Evolutionary conservation across 2,113 vertebrate genomes (phyloP).

Genomic region (Psittacula cyanocephala): DNA sequence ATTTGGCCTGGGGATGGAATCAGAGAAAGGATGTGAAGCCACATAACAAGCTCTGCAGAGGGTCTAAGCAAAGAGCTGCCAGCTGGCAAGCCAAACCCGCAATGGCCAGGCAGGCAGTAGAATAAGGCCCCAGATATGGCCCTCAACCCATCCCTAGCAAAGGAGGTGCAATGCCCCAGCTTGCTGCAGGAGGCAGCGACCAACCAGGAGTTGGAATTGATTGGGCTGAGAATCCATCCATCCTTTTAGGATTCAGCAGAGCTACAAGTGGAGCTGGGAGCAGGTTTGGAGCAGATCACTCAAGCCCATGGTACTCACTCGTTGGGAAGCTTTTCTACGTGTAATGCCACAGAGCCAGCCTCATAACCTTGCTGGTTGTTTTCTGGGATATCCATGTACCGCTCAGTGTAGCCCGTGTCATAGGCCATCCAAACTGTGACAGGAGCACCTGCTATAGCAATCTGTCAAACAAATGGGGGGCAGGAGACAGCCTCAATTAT

Average conservation of each 20-base stretch:
- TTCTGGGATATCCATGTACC: slow-evolving; percentile 95
- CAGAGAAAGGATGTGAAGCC: not conserved
- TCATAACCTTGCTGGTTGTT: slow-evolving; percentile 97
- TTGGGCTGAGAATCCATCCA: accelerated
- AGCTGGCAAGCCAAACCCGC: not conserved
- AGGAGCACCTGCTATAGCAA: slow-evolving; percentile 93
- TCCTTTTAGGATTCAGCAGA: not conserved
- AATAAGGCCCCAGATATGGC: accelerated
- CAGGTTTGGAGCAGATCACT: not conserved
- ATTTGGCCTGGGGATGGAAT: slow-evolving; percentile 83
- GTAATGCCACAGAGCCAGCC: slow-evolving; percentile 93
- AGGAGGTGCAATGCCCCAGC: not conserved
- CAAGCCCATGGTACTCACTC: slow-evolving; percentile 80
- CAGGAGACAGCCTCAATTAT: not conserved
- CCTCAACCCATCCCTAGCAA: not conserved
- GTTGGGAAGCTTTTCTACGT: slow-evolving; percentile 94
- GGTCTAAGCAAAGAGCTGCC: not conserved
- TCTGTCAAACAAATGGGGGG: slow-evolving; percentile 71
- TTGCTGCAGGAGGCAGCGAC: not conserved
- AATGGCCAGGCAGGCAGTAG: not conserved
- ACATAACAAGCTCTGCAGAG: not conserved
- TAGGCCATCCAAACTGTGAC: slow-evolving; percentile 99
- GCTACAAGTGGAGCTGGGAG: not conserved
- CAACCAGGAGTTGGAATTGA: not conserved
- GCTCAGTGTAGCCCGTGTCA: slow-evolving; percentile 94